These are phyloP conservation scores for Dermatemys mawii DNA, from an alignment of 2,113 vertebrate genomes.

Conservation along the genomic window DNA sequence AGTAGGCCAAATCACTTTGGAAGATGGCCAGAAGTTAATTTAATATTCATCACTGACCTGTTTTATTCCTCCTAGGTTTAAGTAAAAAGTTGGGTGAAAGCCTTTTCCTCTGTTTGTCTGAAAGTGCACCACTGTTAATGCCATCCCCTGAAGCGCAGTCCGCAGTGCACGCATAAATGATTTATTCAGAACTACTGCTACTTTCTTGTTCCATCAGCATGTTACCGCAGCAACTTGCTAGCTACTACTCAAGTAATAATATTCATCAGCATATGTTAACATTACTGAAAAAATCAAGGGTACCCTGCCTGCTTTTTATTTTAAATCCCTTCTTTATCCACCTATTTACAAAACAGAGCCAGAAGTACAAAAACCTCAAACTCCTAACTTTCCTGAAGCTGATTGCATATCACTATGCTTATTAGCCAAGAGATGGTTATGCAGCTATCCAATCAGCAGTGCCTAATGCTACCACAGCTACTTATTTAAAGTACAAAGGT, in stretches of 20 bases:
- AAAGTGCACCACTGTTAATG: constrained; percentile 53
- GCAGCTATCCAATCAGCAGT: constrained; percentile 41
- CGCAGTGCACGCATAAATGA: constrained; percentile 71
- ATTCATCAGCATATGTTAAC: constrained; percentile 32
- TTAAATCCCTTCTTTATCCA: background rate
- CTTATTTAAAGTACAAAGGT: constrained; percentile 13
- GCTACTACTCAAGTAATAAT: constrained; percentile 49
- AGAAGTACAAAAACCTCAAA: constrained; percentile 22
- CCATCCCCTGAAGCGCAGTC: constrained; percentile 67
- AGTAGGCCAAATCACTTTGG: constrained; percentile 82
- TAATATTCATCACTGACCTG: constrained; percentile 81
- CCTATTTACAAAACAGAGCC: constrained; percentile 34
- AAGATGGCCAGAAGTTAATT: constrained; percentile 78
- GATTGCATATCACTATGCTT: background rate
- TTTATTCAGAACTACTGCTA: constrained; percentile 69
- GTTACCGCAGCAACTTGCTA: constrained; percentile 50
- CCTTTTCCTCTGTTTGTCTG: constrained; percentile 71
- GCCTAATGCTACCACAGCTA: constrained; percentile 10
- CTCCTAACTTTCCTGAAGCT: constrained; percentile 11
- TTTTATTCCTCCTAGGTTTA: constrained; percentile 79
- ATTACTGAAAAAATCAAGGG: background rate
- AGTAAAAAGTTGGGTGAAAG: constrained; percentile 78
- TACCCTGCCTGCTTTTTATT: constrained; percentile 36
- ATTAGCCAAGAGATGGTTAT: constrained; percentile 23
- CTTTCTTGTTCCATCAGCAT: constrained; percentile 65